Evolutionary conservation across 2,888 invertebrate species (phyloP).

Genomic region (Xanthia icteritia): DNA sequence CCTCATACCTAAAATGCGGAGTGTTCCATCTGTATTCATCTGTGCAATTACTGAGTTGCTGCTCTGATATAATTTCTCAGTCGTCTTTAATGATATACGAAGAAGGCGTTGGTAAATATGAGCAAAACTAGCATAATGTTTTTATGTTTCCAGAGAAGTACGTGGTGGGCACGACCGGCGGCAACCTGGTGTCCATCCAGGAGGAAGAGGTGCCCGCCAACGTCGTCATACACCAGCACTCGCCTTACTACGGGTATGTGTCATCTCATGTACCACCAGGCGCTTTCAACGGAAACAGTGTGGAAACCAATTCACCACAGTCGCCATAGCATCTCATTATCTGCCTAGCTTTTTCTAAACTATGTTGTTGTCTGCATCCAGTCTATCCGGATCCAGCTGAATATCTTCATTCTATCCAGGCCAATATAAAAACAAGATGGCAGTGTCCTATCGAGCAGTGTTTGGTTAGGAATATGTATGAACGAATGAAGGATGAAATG

Average conservation of each 20-base stretch:
- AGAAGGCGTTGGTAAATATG: background rate
- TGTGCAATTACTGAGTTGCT: background rate
- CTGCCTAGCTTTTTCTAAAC: background rate
- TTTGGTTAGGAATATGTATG: too few species aligned
- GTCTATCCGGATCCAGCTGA: background rate
- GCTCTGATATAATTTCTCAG: background rate
- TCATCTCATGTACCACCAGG: background rate
- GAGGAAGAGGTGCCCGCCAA: slow-evolving; percentile 85
- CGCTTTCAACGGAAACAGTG: background rate
- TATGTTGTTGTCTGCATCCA: background rate
- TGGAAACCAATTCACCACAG: background rate
- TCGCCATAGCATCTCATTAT: background rate
- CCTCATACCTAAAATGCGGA: too few species aligned
- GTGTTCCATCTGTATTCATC: too few species aligned
- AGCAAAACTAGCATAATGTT: background rate
- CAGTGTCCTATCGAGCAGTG: background rate
- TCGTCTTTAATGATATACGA: background rate
- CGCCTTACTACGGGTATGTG: slow-evolving; percentile 86
- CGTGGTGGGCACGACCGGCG: slow-evolving; percentile 87
- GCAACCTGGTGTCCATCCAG: slow-evolving; percentile 87
- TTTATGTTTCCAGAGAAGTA: slow-evolving; percentile 84
- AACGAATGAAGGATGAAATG: too few species aligned
- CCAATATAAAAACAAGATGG: background rate
- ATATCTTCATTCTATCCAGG: background rate
- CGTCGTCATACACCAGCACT: slow-evolving; percentile 83